These are phyloP conservation scores for Poeciliopsis retropinna DNA, from an alignment of 2,113 vertebrate species.

Conservation along the genomic window DNA sequence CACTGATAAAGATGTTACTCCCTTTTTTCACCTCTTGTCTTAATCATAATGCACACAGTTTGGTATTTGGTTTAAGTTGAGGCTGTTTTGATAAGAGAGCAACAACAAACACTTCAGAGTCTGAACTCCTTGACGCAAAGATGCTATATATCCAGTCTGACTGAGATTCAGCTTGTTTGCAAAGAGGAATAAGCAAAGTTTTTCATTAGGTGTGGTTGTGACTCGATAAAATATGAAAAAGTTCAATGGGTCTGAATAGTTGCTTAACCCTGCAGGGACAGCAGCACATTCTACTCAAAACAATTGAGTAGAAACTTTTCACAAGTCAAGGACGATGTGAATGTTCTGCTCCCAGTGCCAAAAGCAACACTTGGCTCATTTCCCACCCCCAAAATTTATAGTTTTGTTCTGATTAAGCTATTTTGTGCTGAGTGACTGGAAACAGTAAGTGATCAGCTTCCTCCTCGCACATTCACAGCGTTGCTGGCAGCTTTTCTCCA, in stretches of 20 bases:
- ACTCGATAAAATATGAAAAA: neutral
- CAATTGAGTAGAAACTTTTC: neutral
- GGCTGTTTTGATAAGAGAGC: no score
- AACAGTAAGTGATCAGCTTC: constrained; percentile 43
- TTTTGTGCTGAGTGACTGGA: constrained; percentile 56
- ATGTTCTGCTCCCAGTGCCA: neutral
- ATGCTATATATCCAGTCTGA: neutral
- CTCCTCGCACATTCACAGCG: constrained; percentile 26
- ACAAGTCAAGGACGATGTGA: neutral
- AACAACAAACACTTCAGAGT: no score
- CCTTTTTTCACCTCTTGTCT: neutral
- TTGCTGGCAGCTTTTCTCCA: constrained; percentile 17
- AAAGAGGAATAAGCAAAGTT: neutral
- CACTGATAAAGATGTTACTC: neutral
- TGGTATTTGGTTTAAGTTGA: neutral
- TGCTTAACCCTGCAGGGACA: neutral
- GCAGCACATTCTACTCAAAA: neutral
- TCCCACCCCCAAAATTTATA: constrained; percentile 24
- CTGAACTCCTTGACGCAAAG: neutral
- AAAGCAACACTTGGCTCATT: constrained; percentile 1
- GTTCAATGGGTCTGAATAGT: neutral
- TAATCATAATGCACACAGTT: neutral
- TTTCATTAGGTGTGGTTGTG: neutral
- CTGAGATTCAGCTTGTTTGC: neutral
- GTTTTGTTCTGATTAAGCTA: constrained; percentile 13